Conservation (phyloP, 2,113 vertebrate species). For the Xenotilapia longispinis region DNA sequence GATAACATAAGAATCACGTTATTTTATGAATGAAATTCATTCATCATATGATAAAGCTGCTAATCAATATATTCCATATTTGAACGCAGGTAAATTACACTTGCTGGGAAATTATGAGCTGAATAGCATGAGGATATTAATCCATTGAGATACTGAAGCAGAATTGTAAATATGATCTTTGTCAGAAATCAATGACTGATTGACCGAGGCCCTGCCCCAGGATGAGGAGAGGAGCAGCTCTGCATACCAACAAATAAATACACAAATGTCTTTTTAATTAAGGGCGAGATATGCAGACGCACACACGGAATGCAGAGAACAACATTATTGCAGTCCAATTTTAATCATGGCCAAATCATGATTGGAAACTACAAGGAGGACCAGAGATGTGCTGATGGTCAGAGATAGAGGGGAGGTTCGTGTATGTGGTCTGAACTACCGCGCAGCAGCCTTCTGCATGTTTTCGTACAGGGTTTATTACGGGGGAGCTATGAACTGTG, state of each 20-base stretch:
- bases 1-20: neutral
- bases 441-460: slow-evolving; percentile 27
- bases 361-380: neutral
- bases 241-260: neutral
- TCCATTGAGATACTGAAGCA: slow-evolving; percentile 3
- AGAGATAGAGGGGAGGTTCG: neutral
- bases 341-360: neutral
- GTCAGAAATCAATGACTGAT: slow-evolving; percentile 46
- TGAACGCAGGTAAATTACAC: neutral
- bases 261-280: neutral
- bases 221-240: neutral
- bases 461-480: neutral
- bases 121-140: neutral
- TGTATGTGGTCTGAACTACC: slow-evolving; percentile 1
- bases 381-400: neutral
- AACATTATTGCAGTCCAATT: neutral
- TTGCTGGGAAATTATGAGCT: neutral
- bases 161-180: slow-evolving; percentile 46
- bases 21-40: neutral
- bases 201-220: neutral
- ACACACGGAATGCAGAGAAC: neutral
- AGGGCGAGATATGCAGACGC: neutral
- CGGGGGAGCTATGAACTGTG: slow-evolving; percentile 65
- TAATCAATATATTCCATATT: neutral
- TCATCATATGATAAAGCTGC: neutral